Evolutionary conservation across 2,113 vertebrate genomes (phyloP).

Genomic region (Halcyon malimbica): DNA sequence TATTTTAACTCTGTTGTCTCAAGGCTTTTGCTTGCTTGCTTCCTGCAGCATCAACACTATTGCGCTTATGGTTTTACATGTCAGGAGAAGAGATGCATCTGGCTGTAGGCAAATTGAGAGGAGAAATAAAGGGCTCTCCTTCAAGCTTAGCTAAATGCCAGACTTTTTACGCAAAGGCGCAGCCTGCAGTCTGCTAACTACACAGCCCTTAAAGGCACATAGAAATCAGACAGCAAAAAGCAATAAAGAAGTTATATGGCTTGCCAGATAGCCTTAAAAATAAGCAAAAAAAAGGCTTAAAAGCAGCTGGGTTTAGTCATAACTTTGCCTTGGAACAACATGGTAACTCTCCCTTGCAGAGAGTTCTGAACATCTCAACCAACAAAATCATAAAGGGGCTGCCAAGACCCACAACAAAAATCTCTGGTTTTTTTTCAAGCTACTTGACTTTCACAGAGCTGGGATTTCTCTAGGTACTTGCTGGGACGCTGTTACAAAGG

Average conservation of each 20-base stretch:
- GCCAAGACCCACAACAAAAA: neutral
- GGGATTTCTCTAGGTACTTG: neutral
- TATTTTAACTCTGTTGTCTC: neutral
- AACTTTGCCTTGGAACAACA: neutral
- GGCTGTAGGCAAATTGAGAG: neutral
- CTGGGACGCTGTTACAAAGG: neutral
- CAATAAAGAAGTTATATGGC: neutral
- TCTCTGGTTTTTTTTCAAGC: neutral
- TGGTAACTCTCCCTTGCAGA: neutral
- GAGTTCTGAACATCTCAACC: neutral
- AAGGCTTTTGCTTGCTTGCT: neutral
- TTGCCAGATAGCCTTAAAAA: neutral
- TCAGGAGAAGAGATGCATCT: neutral
- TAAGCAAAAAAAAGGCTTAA: neutral
- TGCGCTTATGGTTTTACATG: neutral
- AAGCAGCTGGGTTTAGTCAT: neutral
- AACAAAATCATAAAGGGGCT: neutral
- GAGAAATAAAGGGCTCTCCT: neutral
- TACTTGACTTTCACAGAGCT: neutral
- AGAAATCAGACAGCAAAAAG: neutral
- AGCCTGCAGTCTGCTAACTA: neutral
- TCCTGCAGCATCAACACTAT: accelerated
- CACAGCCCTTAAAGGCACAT: neutral
- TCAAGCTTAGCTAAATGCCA: neutral
- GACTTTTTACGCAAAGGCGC: neutral